These are phyloP conservation scores for Bettongia penicillata DNA, from an alignment of 2,113 vertebrate species.

Conservation along the genomic window DNA sequence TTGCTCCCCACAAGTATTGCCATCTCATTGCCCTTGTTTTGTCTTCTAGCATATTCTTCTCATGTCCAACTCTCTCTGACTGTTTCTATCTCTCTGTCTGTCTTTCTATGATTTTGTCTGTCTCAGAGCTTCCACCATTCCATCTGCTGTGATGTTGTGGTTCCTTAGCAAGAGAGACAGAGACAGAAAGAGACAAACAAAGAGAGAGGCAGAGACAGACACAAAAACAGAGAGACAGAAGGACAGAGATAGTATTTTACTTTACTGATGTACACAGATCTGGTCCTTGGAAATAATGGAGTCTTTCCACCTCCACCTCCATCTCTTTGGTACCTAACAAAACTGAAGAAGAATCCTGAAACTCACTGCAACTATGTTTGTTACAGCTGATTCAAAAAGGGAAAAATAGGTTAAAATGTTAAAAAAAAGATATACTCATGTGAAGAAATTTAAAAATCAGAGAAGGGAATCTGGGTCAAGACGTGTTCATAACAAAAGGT, in stretches of 20 bases:
- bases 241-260: neutral
- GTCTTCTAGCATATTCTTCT: neutral
- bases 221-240: neutral
- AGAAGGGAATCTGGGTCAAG: too few species aligned
- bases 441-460: too few species aligned
- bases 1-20: neutral
- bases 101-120: neutral
- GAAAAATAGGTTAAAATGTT: neutral
- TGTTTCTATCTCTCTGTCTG: neutral
- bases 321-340: neutral
- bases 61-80: neutral
- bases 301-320: neutral
- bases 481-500: too few species aligned
- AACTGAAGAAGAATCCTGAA: neutral
- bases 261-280: neutral
- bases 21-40: neutral
- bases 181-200: neutral
- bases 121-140: neutral
- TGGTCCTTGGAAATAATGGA: neutral
- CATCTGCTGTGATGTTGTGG: neutral
- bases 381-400: neutral
- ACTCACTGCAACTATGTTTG: neutral
- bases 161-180: neutral
- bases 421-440: too few species aligned
- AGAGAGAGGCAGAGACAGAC: neutral